Percentiles rank a stretch among this genome's conserved stretches.
These are phyloP conservation scores for Passer domesticus DNA, from an alignment of 2,113 vertebrate genomes.

Conservation along the genomic window DNA sequence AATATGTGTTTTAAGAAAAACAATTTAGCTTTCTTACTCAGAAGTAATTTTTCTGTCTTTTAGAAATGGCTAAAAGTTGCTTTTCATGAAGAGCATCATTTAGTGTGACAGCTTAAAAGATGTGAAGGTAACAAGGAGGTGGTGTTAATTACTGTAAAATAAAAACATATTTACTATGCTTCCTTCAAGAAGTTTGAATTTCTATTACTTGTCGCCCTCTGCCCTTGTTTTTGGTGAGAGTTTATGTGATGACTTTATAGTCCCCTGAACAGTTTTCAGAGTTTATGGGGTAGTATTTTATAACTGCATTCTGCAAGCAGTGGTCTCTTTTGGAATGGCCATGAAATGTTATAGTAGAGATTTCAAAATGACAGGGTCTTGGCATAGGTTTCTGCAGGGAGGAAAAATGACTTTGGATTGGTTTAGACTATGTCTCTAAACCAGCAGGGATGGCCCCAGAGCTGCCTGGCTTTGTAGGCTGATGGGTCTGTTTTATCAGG, in stretches of 20 bases:
- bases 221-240: background rate
- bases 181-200: background rate
- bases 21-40: background rate
- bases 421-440: background rate
- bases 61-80: background rate
- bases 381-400: background rate
- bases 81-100: background rate
- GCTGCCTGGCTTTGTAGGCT: background rate
- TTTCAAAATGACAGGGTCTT: conserved; percentile 13
- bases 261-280: conserved; percentile 22
- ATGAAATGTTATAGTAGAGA: background rate
- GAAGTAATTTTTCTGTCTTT: background rate
- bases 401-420: background rate
- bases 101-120: background rate
- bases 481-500: background rate
- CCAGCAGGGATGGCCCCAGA: background rate
- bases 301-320: conserved; percentile 27
- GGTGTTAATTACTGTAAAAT: background rate
- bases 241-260: conserved; percentile 19
- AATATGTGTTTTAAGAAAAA: background rate
- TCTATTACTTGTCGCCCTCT: background rate
- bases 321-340: background rate
- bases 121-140: conserved; percentile 5
- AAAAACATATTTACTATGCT: background rate
- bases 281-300: conserved; percentile 42